Base-by-base conservation (phyloP, 2,113 vertebrate genomes). In the Carassius carassius region DNA sequence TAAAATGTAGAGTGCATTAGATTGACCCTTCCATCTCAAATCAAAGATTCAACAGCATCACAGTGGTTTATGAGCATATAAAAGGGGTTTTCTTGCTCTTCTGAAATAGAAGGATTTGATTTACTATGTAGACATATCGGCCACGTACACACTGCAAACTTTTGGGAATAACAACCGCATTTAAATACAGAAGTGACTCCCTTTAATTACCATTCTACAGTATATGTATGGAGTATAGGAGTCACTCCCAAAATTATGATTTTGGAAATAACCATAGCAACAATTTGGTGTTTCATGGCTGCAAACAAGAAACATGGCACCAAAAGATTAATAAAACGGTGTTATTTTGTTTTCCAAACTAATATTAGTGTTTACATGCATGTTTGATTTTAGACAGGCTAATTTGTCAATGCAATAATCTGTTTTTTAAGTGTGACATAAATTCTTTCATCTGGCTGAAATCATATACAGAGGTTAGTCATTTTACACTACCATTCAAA, bases 161-260 rank as follows among this genome's bases (percentile, higher is more conserved):
- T 70, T 70, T 70, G 67, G 67, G 35, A 70, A 35, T 70, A 35
- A 70, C 35, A 41, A 49, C 70, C 70, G 3, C 70, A 16, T 74
- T 74, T 49, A 74, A 74, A 74, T 74, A 41, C 70, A 74, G 70
- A 47, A 47, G 12, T 74, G 12, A 73, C 41, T 47, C 70, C 41
- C 70, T 73, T 47, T 73, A 73, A 47, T 73, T 73, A 47, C 47
- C 21, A 47, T 44, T 47, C 2, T 73, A 21, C 54, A 58, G 8
- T 10, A 60, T 23, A 14, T 73, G 21, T 47, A 73, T 73, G 70
- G 41, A 73, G 41, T 23, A 23, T 12, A 47, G 70, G 41, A 73
- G 21, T 73, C 70, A 47, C 70, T 47, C 70, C 70, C 41, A 73
- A 73, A 73, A 23, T 47, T 47, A 73, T 73, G 70, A 47, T 47